These are phyloP conservation scores for Halcyon chelicuti DNA, from an alignment of 2,797 vertebrate genomes.

Conservation along the genomic window DNA sequence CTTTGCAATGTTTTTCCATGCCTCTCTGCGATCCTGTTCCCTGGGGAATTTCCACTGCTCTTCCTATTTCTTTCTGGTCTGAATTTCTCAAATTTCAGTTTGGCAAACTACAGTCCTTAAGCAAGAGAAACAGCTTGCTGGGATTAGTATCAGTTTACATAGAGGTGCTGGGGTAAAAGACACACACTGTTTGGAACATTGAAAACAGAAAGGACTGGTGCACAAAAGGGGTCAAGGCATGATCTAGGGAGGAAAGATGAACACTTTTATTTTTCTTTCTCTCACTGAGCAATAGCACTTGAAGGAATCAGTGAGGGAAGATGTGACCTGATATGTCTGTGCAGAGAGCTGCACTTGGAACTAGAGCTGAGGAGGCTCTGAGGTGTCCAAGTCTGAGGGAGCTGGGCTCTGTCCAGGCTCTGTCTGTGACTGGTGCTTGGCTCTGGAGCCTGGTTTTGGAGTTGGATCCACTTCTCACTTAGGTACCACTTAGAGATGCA, in stretches of 20 bases:
- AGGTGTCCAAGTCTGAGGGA: background rate
- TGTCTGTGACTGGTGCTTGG: background rate
- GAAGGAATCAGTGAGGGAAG: background rate
- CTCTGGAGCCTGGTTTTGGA: background rate
- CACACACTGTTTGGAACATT: background rate
- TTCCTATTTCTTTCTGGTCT: background rate
- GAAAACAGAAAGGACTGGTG: background rate
- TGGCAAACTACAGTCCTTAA: background rate
- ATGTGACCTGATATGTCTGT: background rate
- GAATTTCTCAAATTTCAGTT: conserved; percentile 14
- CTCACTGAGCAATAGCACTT: background rate
- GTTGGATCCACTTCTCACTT: background rate
- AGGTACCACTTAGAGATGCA: background rate
- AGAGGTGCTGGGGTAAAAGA: background rate
- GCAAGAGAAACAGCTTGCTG: background rate
- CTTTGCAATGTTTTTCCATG: background rate
- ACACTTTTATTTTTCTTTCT: background rate
- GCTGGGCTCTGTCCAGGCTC: background rate
- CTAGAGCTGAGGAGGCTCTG: background rate
- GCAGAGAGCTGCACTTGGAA: background rate
- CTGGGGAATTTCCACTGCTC: background rate
- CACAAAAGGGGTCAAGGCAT: background rate
- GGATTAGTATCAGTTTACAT: background rate
- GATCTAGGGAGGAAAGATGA: background rate
- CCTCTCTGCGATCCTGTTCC: background rate